phyloP scores from a whole-genome alignment of 92 coral and sea anemone species.

The Bergia sp. region DNA sequence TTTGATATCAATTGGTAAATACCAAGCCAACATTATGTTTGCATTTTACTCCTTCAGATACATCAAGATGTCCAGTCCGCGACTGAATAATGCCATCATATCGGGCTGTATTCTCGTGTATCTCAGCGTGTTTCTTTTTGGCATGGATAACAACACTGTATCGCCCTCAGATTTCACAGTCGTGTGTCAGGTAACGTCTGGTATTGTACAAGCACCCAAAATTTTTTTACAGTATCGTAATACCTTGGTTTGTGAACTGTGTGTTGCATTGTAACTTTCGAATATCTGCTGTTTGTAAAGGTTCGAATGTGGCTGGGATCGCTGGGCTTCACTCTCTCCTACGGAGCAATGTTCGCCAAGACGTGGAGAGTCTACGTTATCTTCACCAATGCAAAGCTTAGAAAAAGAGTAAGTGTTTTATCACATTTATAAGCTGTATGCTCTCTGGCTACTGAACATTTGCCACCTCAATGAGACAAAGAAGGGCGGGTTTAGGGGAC shows the following conservation, averaged over 20 bases:
- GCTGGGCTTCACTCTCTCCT: constrained; percentile 81
- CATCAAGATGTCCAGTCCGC: constrained; percentile 83
- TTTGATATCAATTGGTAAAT: neutral
- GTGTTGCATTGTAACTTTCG: neutral
- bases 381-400: constrained; percentile 68
- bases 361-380: constrained; percentile 91
- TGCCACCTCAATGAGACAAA: too few relatives aligned
- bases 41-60: constrained; percentile 47
- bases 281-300: constrained; percentile 41
- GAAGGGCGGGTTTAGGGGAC: too few relatives aligned
- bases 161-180: constrained; percentile 46
- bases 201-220: neutral
- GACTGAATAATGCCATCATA: constrained; percentile 77
- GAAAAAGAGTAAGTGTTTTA: constrained; percentile 29
- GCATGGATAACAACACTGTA: constrained; percentile 69
- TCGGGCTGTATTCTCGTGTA: constrained; percentile 78
- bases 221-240: too few relatives aligned
- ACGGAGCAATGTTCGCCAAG: constrained; percentile 93
- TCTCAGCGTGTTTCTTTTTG: constrained; percentile 73
- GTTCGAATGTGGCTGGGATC: constrained; percentile 74
- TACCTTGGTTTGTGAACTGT: neutral
- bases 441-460: too few relatives aligned
- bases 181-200: constrained; percentile 55
- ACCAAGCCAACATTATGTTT: neutral
- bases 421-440: too few relatives aligned